Base-by-base conservation (phyloP, 2,797 vertebrate species). In the Microctenopoma steveboyesi region DNA sequence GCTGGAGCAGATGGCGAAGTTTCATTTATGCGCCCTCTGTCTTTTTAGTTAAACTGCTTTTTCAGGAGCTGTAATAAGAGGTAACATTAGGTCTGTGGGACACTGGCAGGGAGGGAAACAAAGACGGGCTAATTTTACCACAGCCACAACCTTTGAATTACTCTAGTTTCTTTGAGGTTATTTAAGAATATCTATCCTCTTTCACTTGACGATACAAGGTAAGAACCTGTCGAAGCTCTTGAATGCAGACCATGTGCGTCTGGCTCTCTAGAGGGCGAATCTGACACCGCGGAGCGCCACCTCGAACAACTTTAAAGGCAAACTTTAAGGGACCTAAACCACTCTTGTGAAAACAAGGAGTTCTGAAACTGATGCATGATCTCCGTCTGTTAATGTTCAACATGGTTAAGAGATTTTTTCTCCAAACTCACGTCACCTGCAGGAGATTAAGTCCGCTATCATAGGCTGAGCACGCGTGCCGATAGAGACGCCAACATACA, bases 211-310 rank as follows among this genome's bases (percentile, higher is more conserved):
- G 61, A 69, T 58, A 68, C 51, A 43, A 83, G 60, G 63, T 62
- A 65, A 78, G 74, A 68, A 54, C 27, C 60, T 45, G 27, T 40
- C 4, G 7, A n/a, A 7, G 6, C 15, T 25, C 4, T 18, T 64
- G 18, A 85, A 88, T 81, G 47, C 63, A 46, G 16, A 81, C 81
- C 86, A 83, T 58, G 79, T 89, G 86, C 85, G 64, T 74, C 43
- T 2, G 56, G 22, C 72, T 64, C 4, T 43, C 45, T 13, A 49
- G 49, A 51, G 49, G 57, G 47, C 74, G 54, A 63, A 86, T 63
- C 64, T 69, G 69, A 85, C 83, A 77, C 73, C 76, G 51, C 66
- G 64, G 52, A 76, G 58, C 43, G 51, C 70, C 73, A 52, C 70
- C 68, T 60, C 67, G 48, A 25, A 28, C 7, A 0, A 30, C 69